Evolutionary conservation across 1,140 invertebrate genomes (phyloP), one percentile per base, ranked within the genome.

Genomic region (Philotrypesis tridentata): DNA sequence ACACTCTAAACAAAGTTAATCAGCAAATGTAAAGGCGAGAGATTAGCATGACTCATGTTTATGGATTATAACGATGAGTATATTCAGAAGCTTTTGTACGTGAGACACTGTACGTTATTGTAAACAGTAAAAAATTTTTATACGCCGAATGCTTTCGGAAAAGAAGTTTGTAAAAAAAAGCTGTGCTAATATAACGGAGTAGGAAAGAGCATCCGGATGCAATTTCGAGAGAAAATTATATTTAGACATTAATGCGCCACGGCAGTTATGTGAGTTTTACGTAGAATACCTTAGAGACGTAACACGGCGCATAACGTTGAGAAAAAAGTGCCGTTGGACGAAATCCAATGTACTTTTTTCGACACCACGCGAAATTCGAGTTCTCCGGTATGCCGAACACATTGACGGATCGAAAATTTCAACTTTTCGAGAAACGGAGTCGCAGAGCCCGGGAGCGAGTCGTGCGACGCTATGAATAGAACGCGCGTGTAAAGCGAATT

Each of bases 1-100:
- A n/a, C 48, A 55, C 17, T 55, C 48, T n/a, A 55, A 55, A 55
- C 48, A 60, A 31, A 74, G 29, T 31, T 74, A 60, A 74, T 74
- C 43, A 60, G 72, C n/a, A 60, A 74, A 60, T 25, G 48, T 60
- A 25, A 60, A 74, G 11, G 9, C 43, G 31, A 31, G 27, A 7
- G 48, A 31, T 60, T 29, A 31, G 21, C 29, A 31, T 74, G 72
- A 55, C 72, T 74, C 72, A 33, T 31, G 48, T 55, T 21, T 55
- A n/a, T 17, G 5, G 17, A 55, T 55, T 55, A 55, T 48, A 48
- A 17, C 17, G 43, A 48, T 55, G 48, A 14, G 17, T 17, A 17
- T 55, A 55, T 55, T 17, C 5, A 1, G 0, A 21, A 40, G 37
- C 37, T 5, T 9, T n/a, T n/a, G 37, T 11, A 40, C 37, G 37